Base-by-base conservation (phyloP, 2,113 vertebrate species). In the Clarias macrocephalus region DNA sequence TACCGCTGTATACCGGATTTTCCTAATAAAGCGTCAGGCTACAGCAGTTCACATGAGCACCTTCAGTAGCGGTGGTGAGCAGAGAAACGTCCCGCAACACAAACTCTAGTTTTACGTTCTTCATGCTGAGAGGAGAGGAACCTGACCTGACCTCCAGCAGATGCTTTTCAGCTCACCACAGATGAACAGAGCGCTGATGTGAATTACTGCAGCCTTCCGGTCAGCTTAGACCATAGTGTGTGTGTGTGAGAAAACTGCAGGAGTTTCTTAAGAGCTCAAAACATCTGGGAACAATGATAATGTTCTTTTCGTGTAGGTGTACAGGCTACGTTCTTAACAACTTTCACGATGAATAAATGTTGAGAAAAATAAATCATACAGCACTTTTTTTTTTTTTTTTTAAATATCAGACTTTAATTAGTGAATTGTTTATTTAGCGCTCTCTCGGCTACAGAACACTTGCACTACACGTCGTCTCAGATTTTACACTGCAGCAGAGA, bases 321-420 rank as follows among this genome's bases (percentile, higher is more conserved):
- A 37, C 33, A 37, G 65, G n/a, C 30, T 8, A 48, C 48, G 15
- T 68, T 68, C 42, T 15, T 28, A 15, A 54, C n/a, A 28, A 77
- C 15, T 25, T 9, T 13, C 0, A 16, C 6, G 9, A 2, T n/a
- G 25, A 56, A 13, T 56, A 2, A 8, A 28, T 25, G 3, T 3
- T 48, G 13, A n/a, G 28, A 80, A 62, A 8, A 60, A 48, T 0
- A 48, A 48, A 48, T 8, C 2, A 76, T 28, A 18, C 56, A 87
- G 37, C 19, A 13, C 8, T 28, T 54, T 76, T 88, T 57, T 3
- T 76, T 88, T 57, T 3, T 4, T 85, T 52, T 75, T 86, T 94
- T 94, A 93, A 94, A 93, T 93, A 85, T 83, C 82, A 84, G 70
- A 73, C 89, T 66, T 85, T 85, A 79, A 92, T 87, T 92, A 89